Evolutionary conservation across 2,888 invertebrate genomes (phyloP), one percentile per base, ranked within the genome.

Genomic region (Sympetrum striolatum): DNA sequence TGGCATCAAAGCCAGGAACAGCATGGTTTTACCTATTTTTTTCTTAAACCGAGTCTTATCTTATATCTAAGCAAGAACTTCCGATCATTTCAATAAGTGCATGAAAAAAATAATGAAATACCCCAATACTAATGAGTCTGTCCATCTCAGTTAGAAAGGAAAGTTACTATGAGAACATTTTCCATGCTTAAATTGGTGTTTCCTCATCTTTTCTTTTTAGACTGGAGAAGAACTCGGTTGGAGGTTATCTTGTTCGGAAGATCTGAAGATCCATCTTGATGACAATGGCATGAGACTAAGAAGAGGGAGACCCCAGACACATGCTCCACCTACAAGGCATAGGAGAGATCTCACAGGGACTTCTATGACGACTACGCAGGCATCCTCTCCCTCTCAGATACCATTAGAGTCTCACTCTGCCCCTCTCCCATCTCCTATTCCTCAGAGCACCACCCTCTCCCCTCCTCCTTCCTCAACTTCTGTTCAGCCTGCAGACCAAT

Each of bases 261-360:
- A 86, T 31, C 60, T 86, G 18, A 60, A 22, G 37, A 60, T 86
- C 94, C 73, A 94, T 93, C 86, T 93, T 93, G 58, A 92, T 91
- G 22, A 91, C 91, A 80, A 22, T 37, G 90, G 48, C 8, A 91
- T 80, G 91, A 91, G 80, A 58, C 90, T 35, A 58, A 91, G n/a
- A 82, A 86, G 39, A 91, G 91, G 37, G 90, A 90, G 80, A 90
- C 91, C 35, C 64, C 91, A 79, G 91, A 90, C 73, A 91, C 91
- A 79, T 91, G 91, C 10, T 93, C 93, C 92, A 18, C 92, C 92
- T 12, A 92, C 93, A 10, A 90, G 93, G 25, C 92, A 92, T 90
- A 91, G 92, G 86, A 91, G 92, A 31, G 92, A 93, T 80, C 60
- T 48, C 18, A 80, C 90, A 2, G 80, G 90, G 25, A 79, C 91